These are phyloP conservation scores for Heterodera carotae DNA, from an alignment of 1,140 invertebrate genomes.

Conservation along the genomic window DNA sequence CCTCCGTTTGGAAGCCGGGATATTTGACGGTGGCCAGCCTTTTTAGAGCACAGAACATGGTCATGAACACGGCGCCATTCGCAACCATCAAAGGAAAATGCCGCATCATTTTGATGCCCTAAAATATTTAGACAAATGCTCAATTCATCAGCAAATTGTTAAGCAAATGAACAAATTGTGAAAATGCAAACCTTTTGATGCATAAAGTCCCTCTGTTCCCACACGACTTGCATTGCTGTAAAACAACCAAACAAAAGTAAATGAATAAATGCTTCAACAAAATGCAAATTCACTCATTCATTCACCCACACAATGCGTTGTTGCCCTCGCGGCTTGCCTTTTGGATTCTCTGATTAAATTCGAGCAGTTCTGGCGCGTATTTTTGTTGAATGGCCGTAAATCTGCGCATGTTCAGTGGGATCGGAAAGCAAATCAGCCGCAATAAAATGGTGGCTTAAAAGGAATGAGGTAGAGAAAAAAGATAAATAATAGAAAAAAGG, in stretches of 20 bases:
- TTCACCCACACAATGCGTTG: slow-evolving; percentile 47
- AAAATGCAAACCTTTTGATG: slow-evolving; percentile 13
- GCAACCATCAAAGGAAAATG: slow-evolving; percentile 54
- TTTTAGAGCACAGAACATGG: slow-evolving; percentile 64
- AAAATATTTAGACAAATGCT: slow-evolving; percentile 15
- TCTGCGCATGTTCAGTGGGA: slow-evolving; percentile 58
- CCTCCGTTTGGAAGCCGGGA: slow-evolving; percentile 73
- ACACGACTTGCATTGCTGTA: slow-evolving; percentile 57
- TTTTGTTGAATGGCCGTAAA: slow-evolving; percentile 52
- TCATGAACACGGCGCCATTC: slow-evolving; percentile 59
- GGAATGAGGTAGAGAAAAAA: background rate
- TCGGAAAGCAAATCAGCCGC: slow-evolving; percentile 52
- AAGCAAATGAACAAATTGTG: background rate
- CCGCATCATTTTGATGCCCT: slow-evolving; percentile 53
- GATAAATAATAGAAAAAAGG: no score
- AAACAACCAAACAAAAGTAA: slow-evolving; percentile 4
- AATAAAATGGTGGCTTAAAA: slow-evolving; percentile 55
- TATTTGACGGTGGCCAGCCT: slow-evolving; percentile 51
- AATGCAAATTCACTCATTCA: background rate
- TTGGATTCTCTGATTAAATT: slow-evolving; percentile 52
- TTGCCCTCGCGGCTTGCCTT: slow-evolving; percentile 58
- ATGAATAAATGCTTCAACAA: background rate
- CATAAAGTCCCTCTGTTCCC: slow-evolving; percentile 62
- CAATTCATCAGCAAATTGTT: background rate
- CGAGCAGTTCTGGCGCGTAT: slow-evolving; percentile 49